Evolutionary conservation across 1,140 invertebrate genomes (phyloP).

Genomic region (Periplaneta americana): DNA sequence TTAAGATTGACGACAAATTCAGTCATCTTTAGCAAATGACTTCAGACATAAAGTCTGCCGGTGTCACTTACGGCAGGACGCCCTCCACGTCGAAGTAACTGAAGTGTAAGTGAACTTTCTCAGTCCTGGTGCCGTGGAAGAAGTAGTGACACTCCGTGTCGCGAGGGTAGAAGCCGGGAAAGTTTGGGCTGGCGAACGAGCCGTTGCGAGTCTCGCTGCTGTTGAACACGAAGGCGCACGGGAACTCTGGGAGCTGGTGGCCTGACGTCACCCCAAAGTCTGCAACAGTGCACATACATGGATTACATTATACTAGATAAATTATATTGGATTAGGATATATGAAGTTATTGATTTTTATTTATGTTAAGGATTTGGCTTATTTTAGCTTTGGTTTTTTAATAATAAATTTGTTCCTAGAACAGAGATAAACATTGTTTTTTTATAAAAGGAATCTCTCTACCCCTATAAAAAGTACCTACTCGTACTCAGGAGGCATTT

Average conservation of each 20-base stretch:
- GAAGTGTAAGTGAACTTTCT: slow-evolving; percentile 82
- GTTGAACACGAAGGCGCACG: slow-evolving; percentile 79
- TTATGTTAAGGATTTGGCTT: too few species aligned
- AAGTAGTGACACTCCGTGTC: slow-evolving; percentile 93
- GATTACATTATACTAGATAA: not conserved
- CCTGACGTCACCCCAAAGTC: slow-evolving; percentile 79
- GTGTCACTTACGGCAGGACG: slow-evolving; percentile 70
- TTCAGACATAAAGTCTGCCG: not conserved
- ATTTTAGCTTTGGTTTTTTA: too few species aligned
- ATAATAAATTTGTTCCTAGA: too few species aligned
- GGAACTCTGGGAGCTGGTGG: slow-evolving; percentile 60
- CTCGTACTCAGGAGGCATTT: too few species aligned
- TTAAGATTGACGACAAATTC: not conserved
- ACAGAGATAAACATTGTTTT: too few species aligned
- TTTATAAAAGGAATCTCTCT: too few species aligned
- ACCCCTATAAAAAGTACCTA: too few species aligned
- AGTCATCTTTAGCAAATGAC: not conserved
- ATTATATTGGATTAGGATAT: not conserved
- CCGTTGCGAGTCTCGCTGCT: slow-evolving; percentile 73
- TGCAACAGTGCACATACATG: slow-evolving; percentile 30
- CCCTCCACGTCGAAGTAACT: slow-evolving; percentile 90
- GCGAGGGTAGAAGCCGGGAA: slow-evolving; percentile 85
- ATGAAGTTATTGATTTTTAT: too few species aligned
- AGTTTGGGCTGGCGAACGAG: slow-evolving; percentile 87
- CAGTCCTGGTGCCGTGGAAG: slow-evolving; percentile 75